phyloP scores from a whole-genome alignment of 2,888 invertebrate genomes.

The Pseudolycoriella hygida region DNA sequence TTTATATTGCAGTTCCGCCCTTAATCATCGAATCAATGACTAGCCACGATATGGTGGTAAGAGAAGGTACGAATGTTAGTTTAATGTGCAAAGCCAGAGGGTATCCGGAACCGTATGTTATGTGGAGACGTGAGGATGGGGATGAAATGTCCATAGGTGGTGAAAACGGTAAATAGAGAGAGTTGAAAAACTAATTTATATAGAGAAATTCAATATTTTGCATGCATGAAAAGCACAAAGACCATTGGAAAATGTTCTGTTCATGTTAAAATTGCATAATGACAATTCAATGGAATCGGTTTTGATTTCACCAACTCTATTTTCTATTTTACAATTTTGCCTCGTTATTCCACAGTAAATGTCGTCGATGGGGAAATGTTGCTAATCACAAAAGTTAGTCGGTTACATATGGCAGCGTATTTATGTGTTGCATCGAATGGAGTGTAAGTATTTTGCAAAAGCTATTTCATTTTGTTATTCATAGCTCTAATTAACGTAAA shows the following conservation, averaged over 20 bases:
- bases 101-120: conserved; percentile 80
- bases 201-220: neutral
- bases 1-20: conserved; percentile 57
- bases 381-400: conserved; percentile 72
- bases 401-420: conserved; percentile 85
- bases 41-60: conserved; percentile 79
- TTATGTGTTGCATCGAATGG: conserved; percentile 86
- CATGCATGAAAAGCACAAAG: too few species aligned
- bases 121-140: conserved; percentile 83
- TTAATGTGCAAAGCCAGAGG: conserved; percentile 75
- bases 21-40: conserved; percentile 78
- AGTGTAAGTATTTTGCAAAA: conserved; percentile 27
- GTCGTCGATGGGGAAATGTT: conserved; percentile 76
- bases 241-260: too few species aligned
- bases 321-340: too few species aligned
- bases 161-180: conserved; percentile 53
- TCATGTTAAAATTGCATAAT: too few species aligned
- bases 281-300: too few species aligned
- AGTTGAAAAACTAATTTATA: conserved; percentile 2
- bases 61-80: conserved; percentile 77
- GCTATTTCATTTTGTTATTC: too few species aligned
- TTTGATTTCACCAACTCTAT: too few species aligned
- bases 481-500: too few species aligned
- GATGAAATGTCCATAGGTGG: conserved; percentile 78
- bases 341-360: conserved; percentile 41